Conservation (phyloP, 2,113 vertebrate species). For the Blennius ocellaris region DNA sequence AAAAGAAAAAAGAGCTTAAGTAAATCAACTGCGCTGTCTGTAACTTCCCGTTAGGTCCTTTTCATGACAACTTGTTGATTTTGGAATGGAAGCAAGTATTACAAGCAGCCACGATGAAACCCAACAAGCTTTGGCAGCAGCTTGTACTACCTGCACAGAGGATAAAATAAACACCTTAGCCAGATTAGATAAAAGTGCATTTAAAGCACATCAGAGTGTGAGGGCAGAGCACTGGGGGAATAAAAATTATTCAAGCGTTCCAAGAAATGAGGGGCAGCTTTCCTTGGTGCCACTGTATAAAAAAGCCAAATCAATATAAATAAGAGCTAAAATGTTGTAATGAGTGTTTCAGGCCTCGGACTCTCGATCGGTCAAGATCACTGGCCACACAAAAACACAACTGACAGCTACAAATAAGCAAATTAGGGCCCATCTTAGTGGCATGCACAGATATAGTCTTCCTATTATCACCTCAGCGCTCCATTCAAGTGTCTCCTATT, state of each 20-base stretch:
- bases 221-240: neutral
- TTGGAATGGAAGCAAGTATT: constrained; percentile 31
- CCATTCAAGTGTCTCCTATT: constrained; percentile 49
- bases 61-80: constrained; percentile 37
- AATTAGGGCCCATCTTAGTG: constrained; percentile 51
- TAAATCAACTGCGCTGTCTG: neutral
- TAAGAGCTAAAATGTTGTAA: constrained; percentile 1
- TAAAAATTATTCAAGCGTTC: constrained; percentile 6
- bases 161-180: constrained; percentile 48
- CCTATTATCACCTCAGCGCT: constrained; percentile 42
- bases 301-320: constrained; percentile 35
- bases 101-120: constrained; percentile 20
- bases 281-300: constrained; percentile 4
- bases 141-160: constrained; percentile 21
- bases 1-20: neutral
- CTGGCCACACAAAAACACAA: constrained; percentile 45
- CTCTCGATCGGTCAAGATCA: constrained; percentile 32
- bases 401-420: constrained; percentile 67
- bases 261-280: constrained; percentile 27
- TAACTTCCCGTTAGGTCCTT: neutral
- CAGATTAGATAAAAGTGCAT: constrained; percentile 45
- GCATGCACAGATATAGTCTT: constrained; percentile 24
- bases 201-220: neutral
- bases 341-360: constrained; percentile 2
- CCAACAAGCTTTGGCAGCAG: neutral